phyloP scores from a whole-genome alignment of 2,888 invertebrate species.

The Acleris literana region DNA sequence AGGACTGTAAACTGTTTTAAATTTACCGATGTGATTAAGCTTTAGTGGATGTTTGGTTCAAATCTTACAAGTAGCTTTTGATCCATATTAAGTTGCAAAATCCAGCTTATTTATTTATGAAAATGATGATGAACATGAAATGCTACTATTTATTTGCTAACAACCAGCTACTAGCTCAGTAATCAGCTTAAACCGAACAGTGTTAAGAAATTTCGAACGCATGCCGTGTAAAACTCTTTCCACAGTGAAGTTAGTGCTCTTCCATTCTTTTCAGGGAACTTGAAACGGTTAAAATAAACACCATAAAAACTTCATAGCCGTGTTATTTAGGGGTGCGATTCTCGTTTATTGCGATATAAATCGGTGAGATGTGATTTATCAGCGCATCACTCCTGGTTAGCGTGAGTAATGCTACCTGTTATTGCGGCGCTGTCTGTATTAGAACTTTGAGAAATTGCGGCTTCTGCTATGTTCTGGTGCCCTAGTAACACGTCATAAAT shows the following conservation, averaged over 20 bases:
- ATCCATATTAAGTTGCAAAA: no score
- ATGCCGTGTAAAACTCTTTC: no score
- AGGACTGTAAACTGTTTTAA: background rate
- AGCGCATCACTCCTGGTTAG: slow-evolving; percentile 79
- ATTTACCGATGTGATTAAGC: no score
- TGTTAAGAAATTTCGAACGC: no score
- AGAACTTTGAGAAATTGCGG: slow-evolving; percentile 19
- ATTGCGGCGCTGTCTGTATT: slow-evolving; percentile 65
- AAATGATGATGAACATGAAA: no score
- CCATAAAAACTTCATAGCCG: slow-evolving; percentile 68
- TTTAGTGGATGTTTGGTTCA: no score
- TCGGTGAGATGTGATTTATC: slow-evolving; percentile 81
- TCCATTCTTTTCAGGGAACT: background rate
- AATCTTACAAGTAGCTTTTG: background rate
- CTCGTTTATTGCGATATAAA: slow-evolving; percentile 79
- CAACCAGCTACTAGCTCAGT: no score
- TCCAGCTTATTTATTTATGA: no score
- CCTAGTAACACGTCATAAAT: slow-evolving; percentile 1
- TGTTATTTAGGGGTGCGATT: slow-evolving; percentile 71
- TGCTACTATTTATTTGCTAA: no score
- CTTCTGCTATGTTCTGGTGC: slow-evolving; percentile 21
- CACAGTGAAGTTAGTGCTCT: no score
- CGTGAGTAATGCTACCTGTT: slow-evolving; percentile 72
- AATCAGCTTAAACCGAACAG: no score
- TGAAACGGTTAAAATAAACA: slow-evolving; percentile 42